phyloP scores from a whole-genome alignment of 2,113 vertebrate species.

The Cavia porcellus region DNA sequence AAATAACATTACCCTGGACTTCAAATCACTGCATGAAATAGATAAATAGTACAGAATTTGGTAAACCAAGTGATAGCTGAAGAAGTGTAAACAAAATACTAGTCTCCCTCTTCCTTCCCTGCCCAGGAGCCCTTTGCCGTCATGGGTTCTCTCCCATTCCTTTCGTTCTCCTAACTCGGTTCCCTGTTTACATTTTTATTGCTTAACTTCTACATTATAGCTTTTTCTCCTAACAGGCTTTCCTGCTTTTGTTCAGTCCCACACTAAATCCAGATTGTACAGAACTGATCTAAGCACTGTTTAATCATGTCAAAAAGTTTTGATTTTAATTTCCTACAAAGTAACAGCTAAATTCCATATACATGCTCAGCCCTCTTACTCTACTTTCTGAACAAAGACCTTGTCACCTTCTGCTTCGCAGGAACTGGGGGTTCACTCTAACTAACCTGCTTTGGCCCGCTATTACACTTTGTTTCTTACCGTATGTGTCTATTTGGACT shows the following conservation, averaged over 20 bases:
- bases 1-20: conserved; percentile 3
- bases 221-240: neutral
- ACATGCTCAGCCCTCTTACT: neutral
- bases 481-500: neutral
- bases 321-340: neutral
- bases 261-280: neutral
- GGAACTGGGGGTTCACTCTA: neutral
- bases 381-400: too few species aligned
- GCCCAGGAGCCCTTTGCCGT: neutral
- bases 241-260: neutral
- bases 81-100: neutral
- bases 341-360: neutral
- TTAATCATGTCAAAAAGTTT: neutral
- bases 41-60: conserved; percentile 1
- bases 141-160: neutral
- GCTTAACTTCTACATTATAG: neutral
- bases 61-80: neutral
- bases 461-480: neutral
- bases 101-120: neutral
- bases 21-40: neutral
- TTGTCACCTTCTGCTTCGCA: neutral
- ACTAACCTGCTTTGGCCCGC: neutral
- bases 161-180: fast-evolving
- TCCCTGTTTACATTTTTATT: neutral
- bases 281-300: neutral